Base-by-base conservation (phyloP, 1,140 invertebrate genomes). In the Centruroides sculpturatus region DNA sequence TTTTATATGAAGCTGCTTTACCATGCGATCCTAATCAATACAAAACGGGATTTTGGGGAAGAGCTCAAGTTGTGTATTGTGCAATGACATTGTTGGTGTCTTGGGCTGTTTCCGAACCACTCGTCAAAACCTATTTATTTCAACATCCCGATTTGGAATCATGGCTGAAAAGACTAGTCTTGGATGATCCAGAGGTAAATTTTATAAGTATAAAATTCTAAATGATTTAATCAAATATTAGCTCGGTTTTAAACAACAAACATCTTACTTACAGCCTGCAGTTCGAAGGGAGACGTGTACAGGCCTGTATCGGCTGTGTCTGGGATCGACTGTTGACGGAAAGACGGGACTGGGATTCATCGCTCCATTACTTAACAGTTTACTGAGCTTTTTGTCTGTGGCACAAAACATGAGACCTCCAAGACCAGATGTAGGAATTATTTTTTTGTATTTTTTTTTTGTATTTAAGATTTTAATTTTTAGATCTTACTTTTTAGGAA, bases 221-320 rank as follows among this genome's bases (percentile, higher is more conserved):
- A 41, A 6, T 41, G 41, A 41, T 41, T 23, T 10, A 57, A 47
- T 10, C 41, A 6, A 34, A 10, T 52, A n/a, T 64, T 8, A 23
- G 23, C 23, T 23, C 2, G 23, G 23, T 23, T 23, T 23, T 23
- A 23, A 23, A 23, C 2, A 2, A 23, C 23, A 23, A 23, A 23
- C 23, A 23, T 23, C 59, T 53, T 52, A 12, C 59, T 66, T 64
- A 36, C 49, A 76, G 72, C 86, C 87, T 0, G 78, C 86, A 56
- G 88, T 94, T 0, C 78, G 91, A 35, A 80, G 87, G 59, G 91
- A 95, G 75, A 86, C 89, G 0, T 93, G 90, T 72, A 86, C 85
- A 35, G 89, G 89, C 0, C 76, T 94, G 3, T 93, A 94, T 72
- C 80, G 86, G 57, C 74, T 93, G 49, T 93, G 87, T 71, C 75